Base-by-base conservation (phyloP, 92 coral and sea anemone species). In the Epizoanthus scotinus region DNA sequence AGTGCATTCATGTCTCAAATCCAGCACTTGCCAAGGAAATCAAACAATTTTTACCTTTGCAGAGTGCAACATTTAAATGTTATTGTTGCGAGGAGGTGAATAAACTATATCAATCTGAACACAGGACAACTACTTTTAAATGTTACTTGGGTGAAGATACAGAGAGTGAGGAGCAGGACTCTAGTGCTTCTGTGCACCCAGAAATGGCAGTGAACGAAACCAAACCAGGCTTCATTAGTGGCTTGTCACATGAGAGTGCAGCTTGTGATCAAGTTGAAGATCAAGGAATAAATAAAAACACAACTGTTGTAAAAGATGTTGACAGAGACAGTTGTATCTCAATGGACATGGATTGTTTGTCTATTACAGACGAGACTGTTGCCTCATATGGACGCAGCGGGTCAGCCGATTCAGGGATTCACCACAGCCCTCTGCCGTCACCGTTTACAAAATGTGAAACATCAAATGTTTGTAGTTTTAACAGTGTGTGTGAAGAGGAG, bases 321-420 rank as follows among this genome's bases (percentile, higher is more conserved):
- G 91, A 90, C 49, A 72, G 88, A 63, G 83, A 80, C 67, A 89
- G 91, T 72, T 84, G 91, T 56, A 29, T 87, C 15, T 91, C 88
- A 12, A 52, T 89, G 28, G 93, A 92, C 20, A 27, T 67, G 18
- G 97, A 87, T 27, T 54, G 78, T 20, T 21, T 27, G 1, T 86
- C 88, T 18, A 73, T 63, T 6, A 83, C 70, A 47, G 71, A 83
- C 22, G 97, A 90, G 36, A 84, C 90, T 0, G 74, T 81, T n/a
- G 90, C 89, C 0, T 87, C 90, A 18, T 86, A 83, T 87, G 94
- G 94, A 22, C 90, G 94, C 27, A 90, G 90, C 69, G 89, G 92
- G 19, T 92, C 97, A 12, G 89, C 94, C 0, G 97, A 92, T 65
- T 92, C 97, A 2, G 97, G 97, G 26, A 81, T 92, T 70, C 82